Evolutionary conservation across 2,113 vertebrate genomes (phyloP).

Genomic region (Ovis canadensis): DNA sequence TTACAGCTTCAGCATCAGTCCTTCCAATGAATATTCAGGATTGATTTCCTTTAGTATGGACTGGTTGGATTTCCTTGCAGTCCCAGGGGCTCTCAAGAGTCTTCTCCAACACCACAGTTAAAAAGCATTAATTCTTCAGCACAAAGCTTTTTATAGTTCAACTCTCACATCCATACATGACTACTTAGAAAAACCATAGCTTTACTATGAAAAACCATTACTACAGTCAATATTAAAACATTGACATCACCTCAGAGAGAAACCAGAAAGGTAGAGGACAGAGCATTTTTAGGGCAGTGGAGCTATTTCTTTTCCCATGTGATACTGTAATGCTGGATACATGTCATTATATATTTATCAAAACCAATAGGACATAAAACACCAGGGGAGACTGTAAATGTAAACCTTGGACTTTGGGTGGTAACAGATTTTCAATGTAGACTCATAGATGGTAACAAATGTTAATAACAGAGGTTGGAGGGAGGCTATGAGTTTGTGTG

Average conservation of each 20-base stretch:
- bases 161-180: neutral
- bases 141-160: neutral
- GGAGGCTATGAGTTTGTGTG: neutral
- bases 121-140: neutral
- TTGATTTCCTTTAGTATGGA: neutral
- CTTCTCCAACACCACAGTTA: neutral
- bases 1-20: neutral
- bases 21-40: neutral
- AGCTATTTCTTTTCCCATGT: neutral
- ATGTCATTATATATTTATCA: neutral
- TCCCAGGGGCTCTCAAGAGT: neutral
- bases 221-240: neutral
- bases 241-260: neutral
- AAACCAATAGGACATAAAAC: neutral
- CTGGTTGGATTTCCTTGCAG: neutral
- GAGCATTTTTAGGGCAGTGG: neutral
- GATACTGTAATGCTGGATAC: neutral
- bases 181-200: neutral
- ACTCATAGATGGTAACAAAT: neutral
- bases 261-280: neutral
- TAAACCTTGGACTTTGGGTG: neutral
- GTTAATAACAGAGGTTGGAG: neutral
- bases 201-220: neutral
- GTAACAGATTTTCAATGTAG: neutral
- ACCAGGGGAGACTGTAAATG: neutral